phyloP scores from a whole-genome alignment of 2,797 vertebrate genomes.

The Chiroxiphia lanceolata region DNA sequence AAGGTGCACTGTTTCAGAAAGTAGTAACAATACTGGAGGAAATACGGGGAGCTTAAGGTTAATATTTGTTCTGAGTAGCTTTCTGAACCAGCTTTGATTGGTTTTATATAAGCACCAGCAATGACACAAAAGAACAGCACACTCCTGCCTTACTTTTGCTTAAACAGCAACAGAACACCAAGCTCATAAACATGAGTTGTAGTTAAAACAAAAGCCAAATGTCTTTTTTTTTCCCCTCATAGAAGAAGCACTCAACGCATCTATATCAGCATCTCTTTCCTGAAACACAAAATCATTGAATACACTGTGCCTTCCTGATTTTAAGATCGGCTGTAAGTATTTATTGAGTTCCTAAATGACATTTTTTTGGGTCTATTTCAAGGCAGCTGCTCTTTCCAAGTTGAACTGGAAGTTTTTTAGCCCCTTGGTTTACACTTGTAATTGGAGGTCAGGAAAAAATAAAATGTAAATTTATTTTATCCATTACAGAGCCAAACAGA shows the following conservation, averaged over 20 bases:
- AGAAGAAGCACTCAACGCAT: neutral
- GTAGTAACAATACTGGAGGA: neutral
- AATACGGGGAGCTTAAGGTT: neutral
- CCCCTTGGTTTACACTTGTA: neutral
- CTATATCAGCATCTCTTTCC: neutral
- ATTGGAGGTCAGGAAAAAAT: neutral
- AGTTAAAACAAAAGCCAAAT: neutral
- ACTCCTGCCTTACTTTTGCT: neutral
- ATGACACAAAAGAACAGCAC: neutral
- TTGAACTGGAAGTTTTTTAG: neutral
- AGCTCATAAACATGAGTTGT: rapidly evolving
- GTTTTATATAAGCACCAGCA: neutral
- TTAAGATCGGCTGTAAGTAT: neutral
- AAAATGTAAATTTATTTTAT: neutral
- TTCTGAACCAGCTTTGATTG: neutral
- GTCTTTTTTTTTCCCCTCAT: neutral
- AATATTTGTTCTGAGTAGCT: neutral
- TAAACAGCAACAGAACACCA: neutral
- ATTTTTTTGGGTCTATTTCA: neutral
- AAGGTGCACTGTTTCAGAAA: neutral
- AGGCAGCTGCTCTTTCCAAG: neutral
- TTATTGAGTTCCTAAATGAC: neutral
- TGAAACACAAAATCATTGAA: neutral
- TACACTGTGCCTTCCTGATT: neutral
- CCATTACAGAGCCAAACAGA: neutral